These are phyloP conservation scores for Lepetodrilus schrolli DNA, from an alignment of 2,888 invertebrate species.

Conservation along the genomic window DNA sequence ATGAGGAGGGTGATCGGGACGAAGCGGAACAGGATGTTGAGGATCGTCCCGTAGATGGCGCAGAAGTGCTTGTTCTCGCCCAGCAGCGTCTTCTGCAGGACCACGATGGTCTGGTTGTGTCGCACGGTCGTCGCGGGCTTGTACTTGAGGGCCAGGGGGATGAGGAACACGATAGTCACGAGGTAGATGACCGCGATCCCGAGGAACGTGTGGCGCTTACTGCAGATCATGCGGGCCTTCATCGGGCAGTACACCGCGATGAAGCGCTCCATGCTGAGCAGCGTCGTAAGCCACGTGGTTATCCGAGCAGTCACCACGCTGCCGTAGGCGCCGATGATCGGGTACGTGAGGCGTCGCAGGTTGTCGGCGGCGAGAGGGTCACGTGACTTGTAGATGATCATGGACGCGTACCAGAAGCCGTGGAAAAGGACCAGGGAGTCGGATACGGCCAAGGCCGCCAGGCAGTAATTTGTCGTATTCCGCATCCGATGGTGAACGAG, in stretches of 20 bases:
- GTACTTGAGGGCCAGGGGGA: constrained; percentile 63
- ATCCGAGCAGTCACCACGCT: constrained; percentile 64
- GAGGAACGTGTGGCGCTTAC: constrained; percentile 52
- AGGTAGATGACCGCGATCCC: constrained; percentile 55
- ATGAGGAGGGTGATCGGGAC: constrained; percentile 56
- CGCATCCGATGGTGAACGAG: constrained; percentile 61
- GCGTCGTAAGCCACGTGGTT: constrained; percentile 60
- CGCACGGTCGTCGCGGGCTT: constrained; percentile 42
- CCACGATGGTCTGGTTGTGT: constrained; percentile 45
- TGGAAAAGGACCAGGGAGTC: constrained; percentile 61
- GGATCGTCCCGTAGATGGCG: constrained; percentile 53
- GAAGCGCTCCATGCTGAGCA: constrained; percentile 62
- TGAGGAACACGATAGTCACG: constrained; percentile 56
- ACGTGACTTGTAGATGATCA: constrained; percentile 50
- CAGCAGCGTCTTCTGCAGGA: constrained; percentile 50
- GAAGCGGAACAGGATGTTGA: constrained; percentile 63
- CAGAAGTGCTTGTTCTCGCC: constrained; percentile 56
- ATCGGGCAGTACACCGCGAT: constrained; percentile 68
- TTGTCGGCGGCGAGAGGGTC: constrained; percentile 48
- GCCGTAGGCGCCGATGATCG: constrained; percentile 59
- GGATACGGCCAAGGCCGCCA: constrained; percentile 61
- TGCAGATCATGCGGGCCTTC: constrained; percentile 60
- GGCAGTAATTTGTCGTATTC: constrained; percentile 58
- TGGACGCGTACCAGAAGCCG: constrained; percentile 53
- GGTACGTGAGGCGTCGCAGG: constrained; percentile 52